A percentile compares a stretch with the other conserved stretches of the same genome.
These are phyloP conservation scores for Abrostola triplasia DNA, from an alignment of 2,888 invertebrate species.

Conservation along the genomic window DNA sequence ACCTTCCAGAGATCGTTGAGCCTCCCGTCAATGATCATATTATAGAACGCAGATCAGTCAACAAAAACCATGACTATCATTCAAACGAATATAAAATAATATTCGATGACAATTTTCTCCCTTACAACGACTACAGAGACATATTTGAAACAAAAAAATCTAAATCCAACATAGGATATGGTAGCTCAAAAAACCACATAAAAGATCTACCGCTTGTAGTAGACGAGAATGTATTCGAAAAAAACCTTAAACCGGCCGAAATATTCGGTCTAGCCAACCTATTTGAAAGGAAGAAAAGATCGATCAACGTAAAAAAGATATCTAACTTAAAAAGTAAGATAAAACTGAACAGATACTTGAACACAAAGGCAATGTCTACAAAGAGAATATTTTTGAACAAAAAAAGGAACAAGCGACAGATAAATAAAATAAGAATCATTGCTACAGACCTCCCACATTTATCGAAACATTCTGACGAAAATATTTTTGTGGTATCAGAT, in stretches of 20 bases:
- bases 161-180: constrained; percentile 26
- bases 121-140: constrained; percentile 66
- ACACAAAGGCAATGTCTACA: constrained; percentile 67
- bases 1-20: constrained; percentile 16
- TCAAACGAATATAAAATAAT: constrained; percentile 68
- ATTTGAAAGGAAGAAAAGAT: constrained; percentile 70
- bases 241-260: constrained; percentile 70
- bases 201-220: constrained; percentile 49
- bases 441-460: constrained; percentile 64
- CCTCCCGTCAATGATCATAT: constrained; percentile 52
- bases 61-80: constrained; percentile 61
- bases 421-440: constrained; percentile 75
- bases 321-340: constrained; percentile 69
- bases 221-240: constrained; percentile 65
- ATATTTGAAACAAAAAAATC: constrained; percentile 57
- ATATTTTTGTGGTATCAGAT: constrained; percentile 71
- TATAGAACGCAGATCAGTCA: constrained; percentile 59
- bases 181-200: constrained; percentile 5
- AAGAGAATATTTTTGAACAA: constrained; percentile 69
- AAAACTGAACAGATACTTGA: constrained; percentile 69
- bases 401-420: constrained; percentile 74
- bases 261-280: constrained; percentile 68
- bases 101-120: constrained; percentile 60
- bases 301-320: constrained; percentile 64
- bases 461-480: constrained; percentile 67